Percentiles rank a stretch among this genome's conserved stretches.
These are phyloP conservation scores for Sipha maydis DNA, from an alignment of 2,888 invertebrate species.

Conservation along the genomic window DNA sequence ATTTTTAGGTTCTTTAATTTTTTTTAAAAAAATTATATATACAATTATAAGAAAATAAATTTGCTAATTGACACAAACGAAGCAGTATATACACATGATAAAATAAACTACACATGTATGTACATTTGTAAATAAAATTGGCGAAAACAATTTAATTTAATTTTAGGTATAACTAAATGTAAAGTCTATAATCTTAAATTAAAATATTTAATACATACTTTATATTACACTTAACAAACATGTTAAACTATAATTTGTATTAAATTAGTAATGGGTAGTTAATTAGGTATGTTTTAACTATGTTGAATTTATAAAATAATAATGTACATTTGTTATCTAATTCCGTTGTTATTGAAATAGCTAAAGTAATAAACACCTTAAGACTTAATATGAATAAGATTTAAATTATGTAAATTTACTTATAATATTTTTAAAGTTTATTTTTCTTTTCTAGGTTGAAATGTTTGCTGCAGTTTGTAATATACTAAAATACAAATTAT, in stretches of 20 bases:
- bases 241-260: neutral
- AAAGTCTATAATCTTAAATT: neutral
- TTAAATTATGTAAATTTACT: neutral
- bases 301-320: constrained; percentile 1
- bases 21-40: neutral
- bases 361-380: neutral
- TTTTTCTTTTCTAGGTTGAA: constrained; percentile 45
- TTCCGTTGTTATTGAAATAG: neutral
- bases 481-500: constrained; percentile 2
- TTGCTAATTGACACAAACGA: neutral
- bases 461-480: constrained; percentile 1
- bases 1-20: neutral
- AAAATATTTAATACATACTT: neutral
- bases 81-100: neutral
- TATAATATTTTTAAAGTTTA: neutral
- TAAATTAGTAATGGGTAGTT: neutral
- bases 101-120: neutral
- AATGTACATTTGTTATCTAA: neutral
- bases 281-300: constrained; percentile 1
- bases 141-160: neutral
- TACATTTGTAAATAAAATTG: neutral
- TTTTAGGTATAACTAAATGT: neutral
- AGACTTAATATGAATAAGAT: neutral
- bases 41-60: neutral
- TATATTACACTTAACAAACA: neutral